A percentile compares a stretch with the other conserved stretches of the same genome.
Conservation (phyloP, 2,113 vertebrate genomes). For the Oceanodroma tethys region DNA sequence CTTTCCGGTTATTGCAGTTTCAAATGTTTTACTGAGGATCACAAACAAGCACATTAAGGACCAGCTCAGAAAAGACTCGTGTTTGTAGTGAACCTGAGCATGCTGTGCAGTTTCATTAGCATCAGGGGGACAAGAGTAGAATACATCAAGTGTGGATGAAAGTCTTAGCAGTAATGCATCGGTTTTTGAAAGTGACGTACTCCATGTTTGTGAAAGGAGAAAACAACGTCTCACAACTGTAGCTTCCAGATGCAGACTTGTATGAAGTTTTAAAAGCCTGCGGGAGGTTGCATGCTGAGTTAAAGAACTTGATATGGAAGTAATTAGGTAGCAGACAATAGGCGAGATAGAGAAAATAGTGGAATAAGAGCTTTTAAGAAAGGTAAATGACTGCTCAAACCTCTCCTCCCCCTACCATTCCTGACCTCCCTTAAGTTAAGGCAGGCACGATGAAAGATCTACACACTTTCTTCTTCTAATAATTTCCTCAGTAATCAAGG, state of each 20-base stretch:
- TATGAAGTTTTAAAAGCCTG: background rate
- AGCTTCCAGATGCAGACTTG: background rate
- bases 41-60: background rate
- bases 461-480: slow-evolving; percentile 87
- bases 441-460: slow-evolving; percentile 84
- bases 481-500: slow-evolving; percentile 90
- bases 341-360: slow-evolving; percentile 81
- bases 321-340: slow-evolving; percentile 75
- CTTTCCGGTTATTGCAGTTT: background rate
- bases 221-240: background rate
- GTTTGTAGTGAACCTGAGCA: background rate
- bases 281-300: background rate
- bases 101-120: background rate
- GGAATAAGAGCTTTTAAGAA: slow-evolving; percentile 81
- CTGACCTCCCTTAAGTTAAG: slow-evolving; percentile 83
- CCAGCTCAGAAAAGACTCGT: background rate
- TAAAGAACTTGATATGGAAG: slow-evolving; percentile 77
- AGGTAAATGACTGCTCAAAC: slow-evolving; percentile 81
- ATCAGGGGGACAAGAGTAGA: background rate
- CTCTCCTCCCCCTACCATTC: slow-evolving; percentile 70
- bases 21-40: background rate
- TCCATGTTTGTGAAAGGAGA: background rate
- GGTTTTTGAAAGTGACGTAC: background rate
- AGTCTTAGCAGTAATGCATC: background rate
- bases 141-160: background rate